These are phyloP conservation scores for Oncopeltus fasciatus DNA, from an alignment of 1,140 invertebrate species.

Conservation along the genomic window DNA sequence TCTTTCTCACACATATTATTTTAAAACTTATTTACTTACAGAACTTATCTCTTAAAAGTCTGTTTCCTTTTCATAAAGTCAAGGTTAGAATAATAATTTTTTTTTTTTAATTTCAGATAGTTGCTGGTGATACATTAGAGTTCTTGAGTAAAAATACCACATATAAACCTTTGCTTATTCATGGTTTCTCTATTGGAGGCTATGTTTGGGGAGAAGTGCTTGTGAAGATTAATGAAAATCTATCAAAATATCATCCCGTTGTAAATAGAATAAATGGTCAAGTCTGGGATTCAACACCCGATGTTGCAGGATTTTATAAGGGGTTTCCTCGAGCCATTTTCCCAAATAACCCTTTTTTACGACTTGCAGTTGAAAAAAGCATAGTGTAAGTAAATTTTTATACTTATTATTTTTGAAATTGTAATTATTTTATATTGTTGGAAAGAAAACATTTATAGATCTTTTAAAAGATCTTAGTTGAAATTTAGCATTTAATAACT, in stretches of 20 bases:
- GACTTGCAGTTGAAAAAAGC: not conserved
- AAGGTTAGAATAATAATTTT: no score
- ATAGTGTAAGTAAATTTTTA: not conserved
- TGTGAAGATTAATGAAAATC: not conserved
- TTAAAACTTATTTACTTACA: no score
- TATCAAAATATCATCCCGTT: not conserved
- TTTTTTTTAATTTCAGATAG: not conserved
- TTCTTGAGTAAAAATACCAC: not conserved
- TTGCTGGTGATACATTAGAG: not conserved
- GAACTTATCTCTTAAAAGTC: no score
- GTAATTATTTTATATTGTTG: no score
- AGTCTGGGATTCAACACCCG: not conserved
- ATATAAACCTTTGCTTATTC: not conserved
- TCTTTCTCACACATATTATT: no score
- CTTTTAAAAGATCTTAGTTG: no score
- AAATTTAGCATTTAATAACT: no score
- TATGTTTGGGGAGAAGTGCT: not conserved
- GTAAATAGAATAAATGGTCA: not conserved
- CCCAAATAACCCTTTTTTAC: not conserved
- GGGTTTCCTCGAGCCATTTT: not conserved
- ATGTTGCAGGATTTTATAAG: not conserved
- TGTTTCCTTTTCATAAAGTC: no score
- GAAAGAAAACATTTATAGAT: no score
- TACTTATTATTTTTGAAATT: not conserved
- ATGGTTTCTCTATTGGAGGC: not conserved